phyloP scores from a whole-genome alignment of 1,140 invertebrate genomes.

The Belonocnema kinseyi region DNA sequence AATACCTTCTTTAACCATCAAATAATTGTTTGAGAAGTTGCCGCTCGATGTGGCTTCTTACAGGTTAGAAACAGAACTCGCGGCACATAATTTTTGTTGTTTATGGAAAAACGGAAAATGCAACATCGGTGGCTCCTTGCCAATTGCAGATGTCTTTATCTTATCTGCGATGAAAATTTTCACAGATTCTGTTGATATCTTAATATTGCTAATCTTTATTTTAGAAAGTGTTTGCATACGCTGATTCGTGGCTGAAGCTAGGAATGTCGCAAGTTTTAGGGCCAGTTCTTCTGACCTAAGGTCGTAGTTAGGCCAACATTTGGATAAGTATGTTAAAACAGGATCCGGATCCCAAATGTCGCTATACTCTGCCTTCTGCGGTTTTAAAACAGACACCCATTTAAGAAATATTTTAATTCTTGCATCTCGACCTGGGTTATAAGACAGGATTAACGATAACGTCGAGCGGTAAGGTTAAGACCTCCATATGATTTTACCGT shows the following conservation, averaged over 20 bases:
- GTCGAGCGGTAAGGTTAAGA: conserved; percentile 20
- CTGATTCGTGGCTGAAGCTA: neutral
- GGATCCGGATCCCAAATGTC: conserved; percentile 33
- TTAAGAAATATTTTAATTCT: neutral
- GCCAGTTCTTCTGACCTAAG: no score
- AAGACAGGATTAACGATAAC: neutral
- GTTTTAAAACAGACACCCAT: neutral
- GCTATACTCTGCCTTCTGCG: conserved; percentile 14
- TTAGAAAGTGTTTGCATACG: conserved; percentile 32
- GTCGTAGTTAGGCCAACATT: no score
- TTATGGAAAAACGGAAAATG: neutral
- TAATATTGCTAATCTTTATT: conserved; percentile 33
- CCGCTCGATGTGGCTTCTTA: no score
- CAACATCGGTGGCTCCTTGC: conserved; percentile 26
- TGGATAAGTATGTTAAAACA: no score
- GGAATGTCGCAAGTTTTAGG: no score
- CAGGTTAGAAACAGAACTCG: no score
- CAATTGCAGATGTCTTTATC: neutral
- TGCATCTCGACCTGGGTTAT: neutral
- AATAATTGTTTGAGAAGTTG: no score
- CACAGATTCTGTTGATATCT: conserved; percentile 1
- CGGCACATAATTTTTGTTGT: neutral
- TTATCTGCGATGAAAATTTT: conserved; percentile 25
- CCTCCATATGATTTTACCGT: conserved; percentile 2
- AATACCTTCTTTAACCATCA: no score